Conservation (phyloP, 2,113 vertebrate species). For the Phylloscopus trochiloides region DNA sequence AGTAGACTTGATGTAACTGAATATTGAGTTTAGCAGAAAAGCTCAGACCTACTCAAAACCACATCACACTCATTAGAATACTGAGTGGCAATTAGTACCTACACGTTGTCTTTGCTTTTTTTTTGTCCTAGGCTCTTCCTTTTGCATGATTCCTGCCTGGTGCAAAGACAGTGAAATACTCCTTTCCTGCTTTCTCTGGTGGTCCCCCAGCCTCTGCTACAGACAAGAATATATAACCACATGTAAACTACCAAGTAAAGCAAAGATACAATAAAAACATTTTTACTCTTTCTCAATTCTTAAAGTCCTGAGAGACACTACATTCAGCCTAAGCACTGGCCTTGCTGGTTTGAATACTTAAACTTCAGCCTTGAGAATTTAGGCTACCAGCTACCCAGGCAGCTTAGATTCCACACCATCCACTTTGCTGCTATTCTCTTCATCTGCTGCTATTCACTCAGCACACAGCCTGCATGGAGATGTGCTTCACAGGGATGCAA, state of each 20-base stretch:
- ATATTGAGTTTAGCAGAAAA: neutral
- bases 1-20: neutral
- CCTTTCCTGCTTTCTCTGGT: neutral
- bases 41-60: neutral
- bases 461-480: neutral
- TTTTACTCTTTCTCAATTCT: neutral
- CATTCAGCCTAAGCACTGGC: neutral
- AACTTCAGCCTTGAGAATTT: neutral
- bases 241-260: neutral
- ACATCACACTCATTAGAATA: neutral
- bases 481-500: neutral
- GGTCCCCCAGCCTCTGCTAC: neutral
- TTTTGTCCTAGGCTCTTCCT: neutral
- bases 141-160: neutral
- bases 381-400: neutral
- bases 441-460: neutral
- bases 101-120: neutral
- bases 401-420: neutral
- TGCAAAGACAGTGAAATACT: neutral
- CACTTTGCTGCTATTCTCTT: accelerated
- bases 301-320: neutral
- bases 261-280: neutral
- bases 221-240: neutral
- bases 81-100: neutral
- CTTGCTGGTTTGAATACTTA: neutral